phyloP scores from a whole-genome alignment of 1,140 invertebrate genomes.

The Polypedilum pembai region DNA sequence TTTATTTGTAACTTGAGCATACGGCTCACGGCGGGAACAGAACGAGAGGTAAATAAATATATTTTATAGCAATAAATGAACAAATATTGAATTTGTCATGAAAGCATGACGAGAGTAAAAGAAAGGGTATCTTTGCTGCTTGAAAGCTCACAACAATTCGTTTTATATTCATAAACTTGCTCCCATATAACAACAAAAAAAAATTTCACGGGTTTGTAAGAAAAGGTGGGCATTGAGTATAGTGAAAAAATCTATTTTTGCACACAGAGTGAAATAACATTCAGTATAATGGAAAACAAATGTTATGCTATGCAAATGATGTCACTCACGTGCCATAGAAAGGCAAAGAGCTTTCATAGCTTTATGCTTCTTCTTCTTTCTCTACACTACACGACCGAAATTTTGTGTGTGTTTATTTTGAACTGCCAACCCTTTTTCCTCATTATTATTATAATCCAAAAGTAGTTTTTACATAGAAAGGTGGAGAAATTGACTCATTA shows the following conservation, averaged over 20 bases:
- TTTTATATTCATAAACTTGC: too few relatives aligned
- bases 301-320: constrained; percentile 28
- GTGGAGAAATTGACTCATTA: too few relatives aligned
- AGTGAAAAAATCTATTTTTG: not conserved
- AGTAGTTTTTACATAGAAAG: too few relatives aligned
- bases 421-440: too few relatives aligned
- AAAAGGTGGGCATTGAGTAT: not conserved
- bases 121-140: too few relatives aligned
- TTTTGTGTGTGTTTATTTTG: too few relatives aligned
- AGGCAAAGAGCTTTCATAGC: constrained; percentile 12
- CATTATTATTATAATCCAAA: too few relatives aligned
- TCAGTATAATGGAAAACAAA: constrained; percentile 24
- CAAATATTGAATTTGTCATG: constrained; percentile 19
- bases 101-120: not conserved
- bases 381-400: too few relatives aligned
- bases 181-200: too few relatives aligned
- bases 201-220: too few relatives aligned
- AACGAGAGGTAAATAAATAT: not conserved
- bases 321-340: constrained; percentile 24
- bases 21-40: not conserved
- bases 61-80: constrained; percentile 13
- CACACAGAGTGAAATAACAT: not conserved
- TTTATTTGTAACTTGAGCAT: not conserved
- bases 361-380: not conserved
- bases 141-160: too few relatives aligned